Evolutionary conservation across 2,888 invertebrate species (phyloP).

Genomic region (Yponomeuta plumbellus): DNA sequence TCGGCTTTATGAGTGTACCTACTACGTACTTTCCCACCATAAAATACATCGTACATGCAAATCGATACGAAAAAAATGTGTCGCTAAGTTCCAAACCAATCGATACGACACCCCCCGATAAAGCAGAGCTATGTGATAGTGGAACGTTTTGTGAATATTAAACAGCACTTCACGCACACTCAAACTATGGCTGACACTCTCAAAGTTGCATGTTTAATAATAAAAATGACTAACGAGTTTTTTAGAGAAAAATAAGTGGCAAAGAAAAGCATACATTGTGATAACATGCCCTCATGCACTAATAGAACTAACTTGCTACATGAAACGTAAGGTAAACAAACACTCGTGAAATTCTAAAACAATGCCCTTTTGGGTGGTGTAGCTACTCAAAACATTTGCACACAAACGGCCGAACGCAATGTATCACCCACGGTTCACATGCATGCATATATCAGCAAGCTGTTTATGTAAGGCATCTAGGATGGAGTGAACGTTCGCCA

Average conservation of each 20-base stretch:
- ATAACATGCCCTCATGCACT: neutral
- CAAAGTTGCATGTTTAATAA: neutral
- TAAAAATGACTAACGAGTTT: too few species aligned
- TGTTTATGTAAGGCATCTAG: neutral
- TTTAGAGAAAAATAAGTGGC: neutral
- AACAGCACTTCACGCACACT: neutral
- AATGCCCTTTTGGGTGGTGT: neutral
- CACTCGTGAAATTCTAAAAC: slow-evolving; percentile 4
- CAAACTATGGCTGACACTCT: neutral
- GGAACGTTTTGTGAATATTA: slow-evolving; percentile 9
- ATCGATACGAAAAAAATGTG: slow-evolving; percentile 5
- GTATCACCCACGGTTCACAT: slow-evolving; percentile 12
- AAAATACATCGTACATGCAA: neutral
- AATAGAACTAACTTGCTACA: neutral
- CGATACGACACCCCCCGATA: slow-evolving; percentile 10
- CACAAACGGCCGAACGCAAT: slow-evolving; percentile 2
- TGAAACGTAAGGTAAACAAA: neutral
- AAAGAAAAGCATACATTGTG: neutral
- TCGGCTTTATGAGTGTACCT: neutral
- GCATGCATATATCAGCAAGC: neutral
- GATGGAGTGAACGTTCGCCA: slow-evolving; percentile 35
- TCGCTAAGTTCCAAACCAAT: slow-evolving; percentile 6
- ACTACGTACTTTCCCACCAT: slow-evolving; percentile 1
- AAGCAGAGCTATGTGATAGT: slow-evolving; percentile 2
- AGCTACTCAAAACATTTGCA: slow-evolving; percentile 10